A percentile compares a stretch with the other conserved stretches of the same genome.
These are phyloP conservation scores for Ariopsis seemanni DNA, from an alignment of 2,113 vertebrate genomes.

Conservation along the genomic window DNA sequence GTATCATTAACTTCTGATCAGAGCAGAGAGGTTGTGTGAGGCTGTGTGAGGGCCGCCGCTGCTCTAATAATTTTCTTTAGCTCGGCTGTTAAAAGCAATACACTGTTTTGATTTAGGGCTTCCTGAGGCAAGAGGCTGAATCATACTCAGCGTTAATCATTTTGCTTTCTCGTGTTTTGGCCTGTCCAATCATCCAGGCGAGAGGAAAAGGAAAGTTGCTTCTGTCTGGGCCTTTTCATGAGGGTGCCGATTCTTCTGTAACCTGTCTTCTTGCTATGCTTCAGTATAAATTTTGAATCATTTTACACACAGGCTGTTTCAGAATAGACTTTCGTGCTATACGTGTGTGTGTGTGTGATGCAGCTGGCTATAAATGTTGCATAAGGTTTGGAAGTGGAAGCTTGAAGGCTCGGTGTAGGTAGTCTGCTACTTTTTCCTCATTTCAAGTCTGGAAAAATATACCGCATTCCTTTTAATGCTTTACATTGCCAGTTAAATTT, in stretches of 20 bases:
- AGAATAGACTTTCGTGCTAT: conserved; percentile 12
- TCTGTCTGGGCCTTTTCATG: conserved; percentile 24
- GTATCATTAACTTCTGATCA: not conserved
- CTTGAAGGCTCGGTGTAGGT: not conserved
- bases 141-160: conserved; percentile 51
- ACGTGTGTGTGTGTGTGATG: not conserved
- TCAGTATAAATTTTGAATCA: conserved; percentile 47
- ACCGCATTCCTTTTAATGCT: not conserved
- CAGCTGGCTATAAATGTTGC: not conserved
- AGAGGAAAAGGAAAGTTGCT: conserved; percentile 49
- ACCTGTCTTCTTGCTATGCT: not conserved
- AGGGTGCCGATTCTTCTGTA: conserved; percentile 31
- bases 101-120: conserved; percentile 59
- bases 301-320: conserved; percentile 46
- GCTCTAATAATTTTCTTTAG: conserved; percentile 58
- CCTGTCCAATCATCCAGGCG: conserved; percentile 40
- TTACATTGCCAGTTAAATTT: not conserved
- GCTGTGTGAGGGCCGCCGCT: conserved; percentile 31
- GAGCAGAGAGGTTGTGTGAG: not conserved
- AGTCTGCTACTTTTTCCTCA: not conserved
- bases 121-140: conserved; percentile 56
- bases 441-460: conserved; percentile 1
- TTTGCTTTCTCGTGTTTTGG: conserved; percentile 32
- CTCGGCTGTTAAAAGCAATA: conserved; percentile 49
- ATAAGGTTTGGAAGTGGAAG: not conserved